Evolutionary conservation across 2,888 invertebrate genomes (phyloP).

Genomic region (Torymus aiolomorphi): DNA sequence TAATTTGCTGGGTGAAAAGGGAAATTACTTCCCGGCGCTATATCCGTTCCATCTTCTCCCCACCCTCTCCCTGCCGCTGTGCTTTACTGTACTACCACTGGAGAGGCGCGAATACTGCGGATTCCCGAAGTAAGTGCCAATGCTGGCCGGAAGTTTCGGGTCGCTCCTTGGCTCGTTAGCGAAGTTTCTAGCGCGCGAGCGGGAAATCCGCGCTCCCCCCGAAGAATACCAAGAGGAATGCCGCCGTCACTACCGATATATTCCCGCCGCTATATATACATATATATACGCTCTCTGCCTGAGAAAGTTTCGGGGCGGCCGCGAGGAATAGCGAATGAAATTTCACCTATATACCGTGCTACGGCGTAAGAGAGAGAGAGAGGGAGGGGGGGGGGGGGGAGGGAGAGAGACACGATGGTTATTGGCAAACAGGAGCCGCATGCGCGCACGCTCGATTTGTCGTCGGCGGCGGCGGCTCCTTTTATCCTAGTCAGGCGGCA

Average conservation of each 20-base stretch:
- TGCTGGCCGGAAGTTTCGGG: slow-evolving; percentile 7
- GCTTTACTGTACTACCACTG: no score
- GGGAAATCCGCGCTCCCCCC: no score
- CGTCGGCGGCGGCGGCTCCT: background rate
- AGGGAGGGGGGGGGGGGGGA: no score
- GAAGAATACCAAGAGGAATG: no score
- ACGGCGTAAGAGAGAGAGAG: no score
- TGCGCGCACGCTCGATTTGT: slow-evolving; percentile 1
- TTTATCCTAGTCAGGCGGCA: slow-evolving; percentile 5
- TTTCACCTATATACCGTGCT: background rate
- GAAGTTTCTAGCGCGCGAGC: slow-evolving; percentile 22
- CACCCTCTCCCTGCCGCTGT: background rate
- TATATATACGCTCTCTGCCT: background rate
- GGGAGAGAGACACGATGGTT: no score
- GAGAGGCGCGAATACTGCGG: background rate
- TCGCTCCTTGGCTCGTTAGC: slow-evolving; percentile 28
- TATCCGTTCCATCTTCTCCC: background rate
- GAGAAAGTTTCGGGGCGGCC: slow-evolving; percentile 4
- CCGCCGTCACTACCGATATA: no score
- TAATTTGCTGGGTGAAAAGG: slow-evolving; percentile 4
- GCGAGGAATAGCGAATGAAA: slow-evolving; percentile 23
- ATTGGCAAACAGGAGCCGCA: no score
- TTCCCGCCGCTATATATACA: no score
- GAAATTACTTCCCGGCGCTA: background rate
- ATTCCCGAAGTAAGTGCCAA: slow-evolving; percentile 15